Percentiles rank a stretch among this genome's conserved stretches.
These are phyloP conservation scores for Monomorium pharaonis DNA, from an alignment of 1,140 invertebrate genomes.

Conservation along the genomic window DNA sequence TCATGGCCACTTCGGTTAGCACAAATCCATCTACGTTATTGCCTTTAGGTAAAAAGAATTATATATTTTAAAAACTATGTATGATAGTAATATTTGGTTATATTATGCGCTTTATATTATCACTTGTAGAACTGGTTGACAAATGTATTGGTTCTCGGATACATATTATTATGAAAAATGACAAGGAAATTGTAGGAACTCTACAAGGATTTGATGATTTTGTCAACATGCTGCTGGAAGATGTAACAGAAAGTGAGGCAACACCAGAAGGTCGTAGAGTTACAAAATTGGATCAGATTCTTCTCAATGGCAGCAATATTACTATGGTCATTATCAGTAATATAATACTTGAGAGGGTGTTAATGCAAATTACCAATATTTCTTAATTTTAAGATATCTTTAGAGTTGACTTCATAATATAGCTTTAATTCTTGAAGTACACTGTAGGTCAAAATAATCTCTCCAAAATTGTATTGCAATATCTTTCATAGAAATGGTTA, in stretches of 20 bases:
- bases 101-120: background rate
- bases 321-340: constrained; percentile 91
- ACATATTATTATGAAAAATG: constrained; percentile 99
- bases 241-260: constrained; percentile 97
- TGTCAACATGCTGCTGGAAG: constrained; percentile 98
- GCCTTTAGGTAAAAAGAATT: constrained; percentile 86
- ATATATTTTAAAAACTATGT: background rate
- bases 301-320: constrained; percentile 99
- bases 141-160: constrained; percentile 99
- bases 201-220: constrained; percentile 99
- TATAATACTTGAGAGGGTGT: background rate
- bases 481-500: too few species aligned
- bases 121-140: constrained; percentile 95
- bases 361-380: background rate
- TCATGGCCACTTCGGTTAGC: constrained; percentile 82
- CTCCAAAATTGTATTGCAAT: too few species aligned
- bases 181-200: constrained; percentile 99
- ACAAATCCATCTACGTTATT: constrained; percentile 91
- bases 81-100: background rate
- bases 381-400: too few species aligned
- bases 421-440: too few species aligned
- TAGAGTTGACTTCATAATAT: too few species aligned
- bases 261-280: constrained; percentile 98
- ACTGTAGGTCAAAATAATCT: too few species aligned
- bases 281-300: constrained; percentile 98